Conservation (phyloP, 2,888 invertebrate genomes). For the Spodoptera picta region DNA sequence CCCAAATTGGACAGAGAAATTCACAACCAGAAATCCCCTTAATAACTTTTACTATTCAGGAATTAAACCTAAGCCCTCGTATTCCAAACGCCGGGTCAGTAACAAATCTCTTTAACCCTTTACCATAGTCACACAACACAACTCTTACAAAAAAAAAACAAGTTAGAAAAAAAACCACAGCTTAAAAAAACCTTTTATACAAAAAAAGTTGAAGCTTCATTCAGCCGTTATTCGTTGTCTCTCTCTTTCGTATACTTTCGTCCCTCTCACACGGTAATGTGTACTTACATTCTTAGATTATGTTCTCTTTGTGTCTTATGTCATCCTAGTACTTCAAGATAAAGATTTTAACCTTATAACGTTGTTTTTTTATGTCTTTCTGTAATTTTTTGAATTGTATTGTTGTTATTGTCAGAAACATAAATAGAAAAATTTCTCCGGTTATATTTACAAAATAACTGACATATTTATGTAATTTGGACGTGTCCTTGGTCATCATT, state of each 20-base stretch:
- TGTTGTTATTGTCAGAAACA: too few relatives aligned
- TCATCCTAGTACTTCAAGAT: slow-evolving; percentile 34
- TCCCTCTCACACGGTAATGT: slow-evolving; percentile 51
- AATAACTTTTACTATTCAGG: too few relatives aligned
- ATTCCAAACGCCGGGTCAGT: too few relatives aligned
- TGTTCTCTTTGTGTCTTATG: slow-evolving; percentile 40
- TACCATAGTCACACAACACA: not conserved
- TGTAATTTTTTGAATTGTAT: not conserved
- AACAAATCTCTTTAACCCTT: slow-evolving; percentile 1
- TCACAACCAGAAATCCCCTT: too few relatives aligned
- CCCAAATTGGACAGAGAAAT: too few relatives aligned
- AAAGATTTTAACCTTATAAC: not conserved
- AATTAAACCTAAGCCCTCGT: too few relatives aligned
- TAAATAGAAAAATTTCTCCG: too few relatives aligned
- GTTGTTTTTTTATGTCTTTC: not conserved
- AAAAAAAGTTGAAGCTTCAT: slow-evolving; percentile 52
- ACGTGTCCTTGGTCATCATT: too few relatives aligned
- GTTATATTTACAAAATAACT: too few relatives aligned
- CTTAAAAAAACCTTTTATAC: slow-evolving; percentile 29
- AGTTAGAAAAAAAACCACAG: slow-evolving; percentile 15
- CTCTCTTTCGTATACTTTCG: slow-evolving; percentile 30
- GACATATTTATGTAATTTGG: too few relatives aligned
- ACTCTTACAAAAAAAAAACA: slow-evolving; percentile 4
- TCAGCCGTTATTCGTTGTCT: slow-evolving; percentile 55
- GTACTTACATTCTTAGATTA: slow-evolving; percentile 44